A percentile compares a stretch with the other conserved stretches of the same genome.
Evolutionary conservation across 1,140 invertebrate species (phyloP).

Genomic region (Rhagoletis zephyria): DNA sequence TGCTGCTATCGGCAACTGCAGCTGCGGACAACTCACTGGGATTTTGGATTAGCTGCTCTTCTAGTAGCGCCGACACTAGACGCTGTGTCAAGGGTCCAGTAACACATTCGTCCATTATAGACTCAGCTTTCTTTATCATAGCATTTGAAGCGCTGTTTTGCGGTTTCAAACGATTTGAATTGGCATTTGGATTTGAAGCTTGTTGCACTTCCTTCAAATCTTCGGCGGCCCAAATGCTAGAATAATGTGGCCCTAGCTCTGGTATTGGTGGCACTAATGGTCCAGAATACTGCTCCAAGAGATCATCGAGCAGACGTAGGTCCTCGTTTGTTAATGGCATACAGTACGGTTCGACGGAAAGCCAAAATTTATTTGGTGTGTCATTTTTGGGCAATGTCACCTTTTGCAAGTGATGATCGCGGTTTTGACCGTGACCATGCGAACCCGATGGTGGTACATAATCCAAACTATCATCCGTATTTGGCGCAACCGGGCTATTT

Average conservation of each 20-base stretch:
- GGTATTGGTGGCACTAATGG: conserved; percentile 81
- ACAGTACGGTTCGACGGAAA: conserved; percentile 93
- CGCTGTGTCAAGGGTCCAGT: conserved; percentile 91
- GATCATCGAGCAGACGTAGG: conserved; percentile 83
- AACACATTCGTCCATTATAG: conserved; percentile 76
- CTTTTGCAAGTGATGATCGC: conserved; percentile 66
- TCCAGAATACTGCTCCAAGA: conserved; percentile 82
- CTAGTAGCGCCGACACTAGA: conserved; percentile 89
- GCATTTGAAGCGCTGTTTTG: conserved; percentile 72
- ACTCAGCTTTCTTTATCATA: conserved; percentile 73
- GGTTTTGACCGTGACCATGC: conserved; percentile 25
- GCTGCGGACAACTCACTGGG: conserved; percentile 72
- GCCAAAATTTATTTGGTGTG: conserved; percentile 95
- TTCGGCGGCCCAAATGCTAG: conserved; percentile 89
- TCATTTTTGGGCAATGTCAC: conserved; percentile 85
- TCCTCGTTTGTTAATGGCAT: conserved; percentile 90
- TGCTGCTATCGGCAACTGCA: conserved; percentile 63
- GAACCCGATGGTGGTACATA: conserved; percentile 56
- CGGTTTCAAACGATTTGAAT: conserved; percentile 75
- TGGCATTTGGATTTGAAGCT: conserved; percentile 77
- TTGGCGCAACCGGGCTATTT: conserved; percentile 65
- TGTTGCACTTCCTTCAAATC: conserved; percentile 86
- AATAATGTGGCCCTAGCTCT: conserved; percentile 90
- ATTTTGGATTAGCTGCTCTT: conserved; percentile 84
- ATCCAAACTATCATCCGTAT: conserved; percentile 75